Percentiles rank a stretch among this genome's conserved stretches.
phyloP scores from a whole-genome alignment of 2,888 invertebrate genomes.

The Mythimna loreyi region DNA sequence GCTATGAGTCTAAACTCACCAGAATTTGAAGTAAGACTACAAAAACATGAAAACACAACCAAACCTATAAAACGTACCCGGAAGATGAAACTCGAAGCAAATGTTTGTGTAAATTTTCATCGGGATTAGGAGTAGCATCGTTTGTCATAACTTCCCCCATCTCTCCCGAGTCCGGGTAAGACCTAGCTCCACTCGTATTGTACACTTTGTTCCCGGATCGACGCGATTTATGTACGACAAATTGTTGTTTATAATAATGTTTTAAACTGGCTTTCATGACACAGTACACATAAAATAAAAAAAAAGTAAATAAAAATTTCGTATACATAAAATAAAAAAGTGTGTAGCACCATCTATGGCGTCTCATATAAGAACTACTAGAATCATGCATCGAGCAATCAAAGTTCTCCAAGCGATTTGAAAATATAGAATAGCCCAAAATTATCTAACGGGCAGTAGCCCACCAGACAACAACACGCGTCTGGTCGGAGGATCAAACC shows the following conservation, averaged over 20 bases:
- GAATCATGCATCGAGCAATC: too few species aligned
- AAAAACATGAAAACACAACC: constrained; percentile 39
- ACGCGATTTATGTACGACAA: constrained; percentile 55
- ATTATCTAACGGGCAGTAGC: too few species aligned
- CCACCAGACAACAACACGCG: too few species aligned
- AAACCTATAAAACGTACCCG: constrained; percentile 7
- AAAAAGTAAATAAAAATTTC: too few species aligned
- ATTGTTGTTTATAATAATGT: constrained; percentile 44
- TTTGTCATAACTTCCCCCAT: constrained; percentile 63
- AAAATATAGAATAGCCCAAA: too few species aligned
- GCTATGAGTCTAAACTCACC: neutral
- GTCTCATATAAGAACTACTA: too few species aligned
- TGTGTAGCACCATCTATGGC: too few species aligned
- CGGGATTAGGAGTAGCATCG: constrained; percentile 56
- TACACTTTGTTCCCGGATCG: constrained; percentile 50
- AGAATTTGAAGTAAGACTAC: neutral
- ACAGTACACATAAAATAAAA: too few species aligned
- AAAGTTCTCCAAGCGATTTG: too few species aligned
- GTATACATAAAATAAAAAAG: too few species aligned
- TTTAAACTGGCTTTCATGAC: neutral
- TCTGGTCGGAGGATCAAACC: too few species aligned
- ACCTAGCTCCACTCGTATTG: constrained; percentile 56
- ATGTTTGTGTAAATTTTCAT: constrained; percentile 61
- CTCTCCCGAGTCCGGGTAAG: constrained; percentile 52
- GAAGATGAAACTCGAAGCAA: constrained; percentile 51